These are phyloP conservation scores for Helicoverpa armigera DNA, from an alignment of 1,140 invertebrate species.

Conservation along the genomic window DNA sequence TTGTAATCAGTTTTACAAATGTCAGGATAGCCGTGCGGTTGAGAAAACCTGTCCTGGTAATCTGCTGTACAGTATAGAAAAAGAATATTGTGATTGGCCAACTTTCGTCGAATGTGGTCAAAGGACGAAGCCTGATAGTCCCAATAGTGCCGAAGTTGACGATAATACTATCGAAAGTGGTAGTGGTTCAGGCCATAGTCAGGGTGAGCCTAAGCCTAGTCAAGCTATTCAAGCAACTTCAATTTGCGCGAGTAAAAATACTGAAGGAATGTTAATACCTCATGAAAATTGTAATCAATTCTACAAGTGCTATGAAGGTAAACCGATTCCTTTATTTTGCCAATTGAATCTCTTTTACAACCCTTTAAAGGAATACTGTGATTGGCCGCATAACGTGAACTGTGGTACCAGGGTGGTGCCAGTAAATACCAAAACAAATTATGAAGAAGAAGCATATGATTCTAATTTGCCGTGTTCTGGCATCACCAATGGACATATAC, in stretches of 20 bases:
- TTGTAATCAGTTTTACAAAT: conserved; percentile 43
- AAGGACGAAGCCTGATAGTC: neutral
- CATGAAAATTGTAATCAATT: conserved; percentile 55
- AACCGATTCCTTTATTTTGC: conserved; percentile 31
- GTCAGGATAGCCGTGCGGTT: conserved; percentile 13
- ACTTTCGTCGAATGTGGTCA: conserved; percentile 25
- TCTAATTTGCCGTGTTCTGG: neutral
- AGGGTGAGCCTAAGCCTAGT: neutral
- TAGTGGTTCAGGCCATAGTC: neutral
- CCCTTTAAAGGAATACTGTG: conserved; percentile 42
- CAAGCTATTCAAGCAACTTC: neutral
- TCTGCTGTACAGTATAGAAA: conserved; percentile 49
- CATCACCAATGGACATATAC: neutral
- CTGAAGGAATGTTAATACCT: conserved; percentile 41
- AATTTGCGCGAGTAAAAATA: conserved; percentile 20
- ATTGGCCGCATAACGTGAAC: conserved; percentile 86
- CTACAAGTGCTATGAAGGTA: conserved; percentile 37
- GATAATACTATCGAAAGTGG: neutral
- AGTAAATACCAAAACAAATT: neutral
- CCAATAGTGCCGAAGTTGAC: neutral
- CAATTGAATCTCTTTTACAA: conserved; percentile 35
- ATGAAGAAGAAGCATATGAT: neutral
- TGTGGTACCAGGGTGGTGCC: conserved; percentile 29
- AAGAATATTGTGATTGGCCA: conserved; percentile 50
- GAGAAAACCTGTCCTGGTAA: conserved; percentile 19